phyloP scores from a whole-genome alignment of 2,113 vertebrate genomes.

The Mesocricetus auratus region DNA sequence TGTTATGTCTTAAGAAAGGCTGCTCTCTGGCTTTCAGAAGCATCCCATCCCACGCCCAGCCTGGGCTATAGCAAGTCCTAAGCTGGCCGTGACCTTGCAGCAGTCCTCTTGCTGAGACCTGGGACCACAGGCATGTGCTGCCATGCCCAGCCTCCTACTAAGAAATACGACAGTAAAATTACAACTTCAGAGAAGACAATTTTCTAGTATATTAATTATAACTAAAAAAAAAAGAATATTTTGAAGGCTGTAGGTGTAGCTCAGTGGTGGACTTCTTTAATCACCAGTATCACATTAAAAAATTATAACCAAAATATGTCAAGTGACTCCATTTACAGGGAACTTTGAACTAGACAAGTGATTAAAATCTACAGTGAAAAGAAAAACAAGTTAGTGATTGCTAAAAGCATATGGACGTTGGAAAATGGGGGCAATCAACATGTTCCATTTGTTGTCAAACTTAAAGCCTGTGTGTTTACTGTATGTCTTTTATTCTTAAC shows the following conservation, averaged over 20 bases:
- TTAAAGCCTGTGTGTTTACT: conserved; percentile 28
- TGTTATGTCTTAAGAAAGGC: conserved; percentile 40
- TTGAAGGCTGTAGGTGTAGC: background rate
- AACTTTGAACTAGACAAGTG: background rate
- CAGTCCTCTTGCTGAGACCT: background rate
- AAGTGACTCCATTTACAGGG: background rate
- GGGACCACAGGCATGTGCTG: background rate
- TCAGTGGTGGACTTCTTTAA: background rate
- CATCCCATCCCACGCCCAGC: background rate
- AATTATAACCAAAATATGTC: background rate
- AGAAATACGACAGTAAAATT: background rate
- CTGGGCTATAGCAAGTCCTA: background rate
- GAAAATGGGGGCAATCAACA: background rate
- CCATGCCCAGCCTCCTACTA: background rate
- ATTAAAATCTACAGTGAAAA: background rate
- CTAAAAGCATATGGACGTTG: background rate
- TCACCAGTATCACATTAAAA: background rate
- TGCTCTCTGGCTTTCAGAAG: conserved; percentile 30
- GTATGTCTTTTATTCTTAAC: background rate
- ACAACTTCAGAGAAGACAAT: background rate
- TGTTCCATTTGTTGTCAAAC: background rate
- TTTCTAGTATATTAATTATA: conserved; percentile 9
- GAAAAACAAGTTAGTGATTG: background rate
- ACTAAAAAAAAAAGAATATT: background rate
- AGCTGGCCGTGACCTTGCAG: background rate